Evolutionary conservation across 2,113 vertebrate genomes (phyloP), one percentile per base, ranked within the genome.

Genomic region (Myotis lucifugus): DNA sequence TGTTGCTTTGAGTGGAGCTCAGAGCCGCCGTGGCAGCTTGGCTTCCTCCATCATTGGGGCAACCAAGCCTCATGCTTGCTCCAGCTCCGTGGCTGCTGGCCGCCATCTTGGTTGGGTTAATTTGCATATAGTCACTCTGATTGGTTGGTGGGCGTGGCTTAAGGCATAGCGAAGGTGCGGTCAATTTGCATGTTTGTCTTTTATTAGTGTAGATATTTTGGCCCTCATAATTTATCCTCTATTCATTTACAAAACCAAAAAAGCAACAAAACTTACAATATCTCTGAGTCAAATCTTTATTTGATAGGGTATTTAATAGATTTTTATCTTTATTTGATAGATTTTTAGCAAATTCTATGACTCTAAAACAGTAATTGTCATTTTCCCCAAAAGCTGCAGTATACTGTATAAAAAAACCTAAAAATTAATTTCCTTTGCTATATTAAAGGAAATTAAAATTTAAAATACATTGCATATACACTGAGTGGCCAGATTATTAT

Each of bases 171-270:
- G 42, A 42, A 42, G 42, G 42, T 42, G 6, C 6, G 42, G 42
- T 42, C 42, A 42, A 42, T 42, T 42, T 42, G 42, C 42, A 42
- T 42, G 42, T 42, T 42, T 42, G 42, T 42, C 42, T 42, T 42
- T 42, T 42, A 42, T 42, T 42, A 6, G 42, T 42, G 42, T 42
- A 42, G 42, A 61, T 48, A 77, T 83, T 83, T 46, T 69, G 59
- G 15, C 69, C 42, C 40, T 46, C 73, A 67, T 8, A 17, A 50
- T 18, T 78, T 70, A 64, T 52, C 69, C 15, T 90, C 48, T 88
- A 23, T 25, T 88, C 90, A 87, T 96, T 81, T 90, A 90, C 12
- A 94, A 84, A 91, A 74, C 4, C 50, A 86, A 70, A 50, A 94
- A 85, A 13, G 23, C 40, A 67, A 56, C 6, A 59, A 78, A 8